Base-by-base conservation (phyloP, 2,797 vertebrate species). In the Leptoclinus maculatus region DNA sequence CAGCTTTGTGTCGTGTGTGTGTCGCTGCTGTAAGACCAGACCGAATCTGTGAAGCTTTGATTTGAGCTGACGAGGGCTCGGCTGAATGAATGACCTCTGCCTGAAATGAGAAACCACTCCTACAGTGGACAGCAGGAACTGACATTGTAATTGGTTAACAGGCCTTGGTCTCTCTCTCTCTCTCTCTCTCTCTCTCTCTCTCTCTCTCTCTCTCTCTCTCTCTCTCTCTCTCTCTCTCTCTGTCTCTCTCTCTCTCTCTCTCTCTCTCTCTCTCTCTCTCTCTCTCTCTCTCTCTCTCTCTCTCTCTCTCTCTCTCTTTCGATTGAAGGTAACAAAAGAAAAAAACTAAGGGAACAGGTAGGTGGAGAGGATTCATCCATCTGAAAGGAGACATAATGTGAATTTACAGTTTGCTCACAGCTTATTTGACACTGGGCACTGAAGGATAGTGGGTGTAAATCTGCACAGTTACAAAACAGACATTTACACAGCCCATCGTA, bases 91-190 rank as follows among this genome's bases (percentile, higher is more conserved):
- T 16, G 45, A 60, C 16, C 17, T 38, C 71, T 75, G 43, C 41
- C 73, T 82, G 32, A 79, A 32, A 78, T 68, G 43, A 83, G 74
- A 78, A 78, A 78, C 80, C 57, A 68, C 72, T 87, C 78, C 51
- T 68, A 68, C 41, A 27, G 57, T n/a, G 60, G 38, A 77, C 47
- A 49, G 41, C 54, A 17, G 1, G 21, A 41, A 51, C 9, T 51
- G 72, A 69, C 29, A 17, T 19, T 29, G 47, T 79, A 74, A 88
- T 57, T 78, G 69, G 77, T 41, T 86, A 57, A 83, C 19, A 71
- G 7, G 7, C 27, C 51, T 34, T 16, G 51, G 6, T 62, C 65
- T 67, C 49, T 76, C 60, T 29, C 19, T 13, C 0, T 36, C 32
- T 32, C 32, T 32, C 32, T 32, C 16, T 47, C 39, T n/a, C n/a